Evolutionary conservation across 2,888 invertebrate genomes (phyloP).

Genomic region (Watsonalla binaria): DNA sequence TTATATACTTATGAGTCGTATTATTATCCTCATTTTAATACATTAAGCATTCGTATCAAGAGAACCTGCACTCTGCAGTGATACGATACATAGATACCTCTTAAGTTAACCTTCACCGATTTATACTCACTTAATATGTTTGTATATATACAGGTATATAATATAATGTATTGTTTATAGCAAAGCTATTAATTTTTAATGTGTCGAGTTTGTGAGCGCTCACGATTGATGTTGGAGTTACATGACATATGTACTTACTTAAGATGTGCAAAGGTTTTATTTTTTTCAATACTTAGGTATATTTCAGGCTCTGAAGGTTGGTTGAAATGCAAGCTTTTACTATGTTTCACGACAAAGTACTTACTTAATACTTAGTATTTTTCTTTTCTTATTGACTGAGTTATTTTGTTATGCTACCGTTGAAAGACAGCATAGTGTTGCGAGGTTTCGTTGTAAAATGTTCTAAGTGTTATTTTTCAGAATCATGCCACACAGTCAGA

Average conservation of each 20-base stretch:
- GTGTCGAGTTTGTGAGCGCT: constrained; percentile 27
- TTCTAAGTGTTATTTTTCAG: too few species aligned
- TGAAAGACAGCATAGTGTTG: too few species aligned
- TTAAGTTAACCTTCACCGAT: constrained; percentile 31
- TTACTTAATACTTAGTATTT: too few species aligned
- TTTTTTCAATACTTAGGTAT: not conserved
- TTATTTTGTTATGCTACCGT: too few species aligned
- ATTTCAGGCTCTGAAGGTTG: not conserved
- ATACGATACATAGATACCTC: constrained; percentile 1
- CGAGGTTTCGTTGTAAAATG: too few species aligned
- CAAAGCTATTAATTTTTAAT: constrained; percentile 32
- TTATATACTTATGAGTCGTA: not conserved
- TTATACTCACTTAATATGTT: constrained; percentile 14
- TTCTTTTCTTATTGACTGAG: too few species aligned
- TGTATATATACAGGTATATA: constrained; percentile 22
- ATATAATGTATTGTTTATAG: constrained; percentile 32
- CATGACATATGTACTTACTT: constrained; percentile 10
- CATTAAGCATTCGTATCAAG: constrained; percentile 1
- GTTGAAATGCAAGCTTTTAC: not conserved
- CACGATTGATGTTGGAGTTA: constrained; percentile 40
- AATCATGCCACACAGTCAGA: too few species aligned
- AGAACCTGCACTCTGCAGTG: not conserved
- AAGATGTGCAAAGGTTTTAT: not conserved
- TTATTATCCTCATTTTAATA: not conserved
- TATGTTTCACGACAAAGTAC: too few species aligned